Percentiles rank a stretch among this genome's conserved stretches.
Evolutionary conservation across 2,888 invertebrate genomes (phyloP).

Genomic region (Microchrysa polita): DNA sequence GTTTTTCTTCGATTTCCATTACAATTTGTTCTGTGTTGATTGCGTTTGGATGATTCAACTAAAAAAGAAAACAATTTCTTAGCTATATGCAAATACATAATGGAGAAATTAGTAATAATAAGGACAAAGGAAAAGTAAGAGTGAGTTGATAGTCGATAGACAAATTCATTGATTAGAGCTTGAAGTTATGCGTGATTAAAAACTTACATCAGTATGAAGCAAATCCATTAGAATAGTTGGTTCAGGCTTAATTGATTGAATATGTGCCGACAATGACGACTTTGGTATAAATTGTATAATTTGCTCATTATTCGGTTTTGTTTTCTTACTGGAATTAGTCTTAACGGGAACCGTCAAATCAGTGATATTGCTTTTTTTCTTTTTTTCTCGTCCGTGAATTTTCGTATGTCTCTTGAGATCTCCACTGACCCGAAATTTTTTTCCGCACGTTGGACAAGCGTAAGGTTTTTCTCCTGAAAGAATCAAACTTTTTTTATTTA

Average conservation of each 20-base stretch:
- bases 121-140: no score
- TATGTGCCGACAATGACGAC: background rate
- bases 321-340: background rate
- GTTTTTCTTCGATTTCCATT: background rate
- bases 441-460: constrained; percentile 78
- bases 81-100: no score
- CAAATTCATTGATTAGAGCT: no score
- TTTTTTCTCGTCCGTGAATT: constrained; percentile 69
- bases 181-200: no score
- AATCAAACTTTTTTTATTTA: constrained; percentile 21
- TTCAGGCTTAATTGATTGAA: constrained; percentile 26
- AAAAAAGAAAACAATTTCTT: background rate
- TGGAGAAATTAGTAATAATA: no score
- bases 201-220: constrained; percentile 22
- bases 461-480: constrained; percentile 78
- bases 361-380: constrained; percentile 39
- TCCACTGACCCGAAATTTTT: constrained; percentile 83
- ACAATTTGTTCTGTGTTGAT: background rate
- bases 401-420: constrained; percentile 84
- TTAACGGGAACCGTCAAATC: background rate
- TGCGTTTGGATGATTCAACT: background rate
- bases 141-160: no score
- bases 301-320: constrained; percentile 16
- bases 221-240: constrained; percentile 35
- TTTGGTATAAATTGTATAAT: constrained; percentile 25